Percentiles rank a stretch among this genome's conserved stretches.
phyloP scores from a whole-genome alignment of 2,797 vertebrate species.

The Lophura swinhoii region DNA sequence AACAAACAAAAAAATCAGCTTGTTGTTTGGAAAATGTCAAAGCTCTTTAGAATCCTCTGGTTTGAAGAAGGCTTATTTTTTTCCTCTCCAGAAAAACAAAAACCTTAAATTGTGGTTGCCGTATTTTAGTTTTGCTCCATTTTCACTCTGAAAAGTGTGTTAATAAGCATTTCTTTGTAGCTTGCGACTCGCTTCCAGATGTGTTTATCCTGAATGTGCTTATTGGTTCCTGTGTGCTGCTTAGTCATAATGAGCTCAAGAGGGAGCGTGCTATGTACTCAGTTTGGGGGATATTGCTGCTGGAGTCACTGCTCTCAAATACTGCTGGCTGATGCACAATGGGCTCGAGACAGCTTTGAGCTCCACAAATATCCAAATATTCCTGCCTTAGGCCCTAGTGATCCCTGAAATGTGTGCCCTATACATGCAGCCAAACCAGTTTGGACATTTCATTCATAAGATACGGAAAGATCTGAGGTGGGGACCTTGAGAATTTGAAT shows the following conservation, averaged over 20 bases:
- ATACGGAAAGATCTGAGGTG: background rate
- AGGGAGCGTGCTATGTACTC: background rate
- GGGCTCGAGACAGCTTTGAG: background rate
- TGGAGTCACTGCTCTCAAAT: background rate
- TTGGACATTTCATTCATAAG: background rate
- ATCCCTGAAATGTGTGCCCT: background rate
- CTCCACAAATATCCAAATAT: background rate
- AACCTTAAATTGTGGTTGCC: background rate
- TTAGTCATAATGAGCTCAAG: slow-evolving; percentile 7
- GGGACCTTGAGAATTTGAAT: background rate
- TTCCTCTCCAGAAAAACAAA: background rate
- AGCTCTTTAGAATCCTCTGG: background rate
- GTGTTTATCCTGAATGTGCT: slow-evolving; percentile 14
- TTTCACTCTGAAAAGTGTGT: background rate
- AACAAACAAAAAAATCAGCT: background rate
- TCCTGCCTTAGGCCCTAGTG: background rate
- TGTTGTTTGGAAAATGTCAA: background rate
- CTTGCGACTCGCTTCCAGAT: background rate
- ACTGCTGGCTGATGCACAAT: background rate
- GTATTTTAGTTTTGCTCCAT: background rate
- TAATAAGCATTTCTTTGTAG: background rate
- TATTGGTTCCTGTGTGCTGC: background rate
- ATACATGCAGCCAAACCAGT: background rate
- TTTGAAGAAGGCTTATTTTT: background rate
- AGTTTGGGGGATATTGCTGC: background rate